phyloP scores from a whole-genome alignment of 2,113 vertebrate species.

The Copsychus sechellarum region DNA sequence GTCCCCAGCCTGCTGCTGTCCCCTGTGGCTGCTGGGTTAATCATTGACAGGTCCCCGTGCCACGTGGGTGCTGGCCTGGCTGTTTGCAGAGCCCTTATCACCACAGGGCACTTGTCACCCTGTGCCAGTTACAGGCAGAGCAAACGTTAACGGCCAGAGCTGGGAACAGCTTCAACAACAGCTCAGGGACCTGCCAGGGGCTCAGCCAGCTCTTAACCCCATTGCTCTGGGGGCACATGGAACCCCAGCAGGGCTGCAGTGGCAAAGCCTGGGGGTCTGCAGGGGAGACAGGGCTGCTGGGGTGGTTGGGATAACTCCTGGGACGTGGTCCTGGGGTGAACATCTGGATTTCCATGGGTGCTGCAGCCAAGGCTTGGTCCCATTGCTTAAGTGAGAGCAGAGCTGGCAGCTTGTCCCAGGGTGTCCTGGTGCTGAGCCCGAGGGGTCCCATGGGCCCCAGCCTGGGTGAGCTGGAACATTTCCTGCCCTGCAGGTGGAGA shows the following conservation, averaged over 20 bases:
- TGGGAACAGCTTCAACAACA: neutral
- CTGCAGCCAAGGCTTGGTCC: neutral
- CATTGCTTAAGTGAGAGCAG: neutral
- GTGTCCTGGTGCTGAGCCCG: rapidly evolving
- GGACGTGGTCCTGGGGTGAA: rapidly evolving
- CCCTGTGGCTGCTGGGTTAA: neutral
- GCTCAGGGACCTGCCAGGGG: neutral
- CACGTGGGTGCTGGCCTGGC: neutral
- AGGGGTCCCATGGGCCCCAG: rapidly evolving
- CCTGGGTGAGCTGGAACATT: neutral
- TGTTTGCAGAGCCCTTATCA: constrained; percentile 31
- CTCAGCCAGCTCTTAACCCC: rapidly evolving
- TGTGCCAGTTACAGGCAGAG: neutral
- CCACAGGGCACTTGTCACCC: neutral
- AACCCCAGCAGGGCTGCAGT: neutral
- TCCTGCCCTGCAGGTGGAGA: constrained; percentile 5
- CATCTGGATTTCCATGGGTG: neutral
- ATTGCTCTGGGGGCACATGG: rapidly evolving
- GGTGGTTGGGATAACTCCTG: neutral
- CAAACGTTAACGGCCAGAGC: neutral
- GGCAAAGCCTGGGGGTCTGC: rapidly evolving
- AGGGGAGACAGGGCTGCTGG: rapidly evolving
- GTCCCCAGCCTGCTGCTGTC: neutral
- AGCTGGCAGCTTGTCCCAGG: neutral
- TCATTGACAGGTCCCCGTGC: neutral